These are phyloP conservation scores for Merluccius polli DNA, from an alignment of 2,797 vertebrate species.

Conservation along the genomic window DNA sequence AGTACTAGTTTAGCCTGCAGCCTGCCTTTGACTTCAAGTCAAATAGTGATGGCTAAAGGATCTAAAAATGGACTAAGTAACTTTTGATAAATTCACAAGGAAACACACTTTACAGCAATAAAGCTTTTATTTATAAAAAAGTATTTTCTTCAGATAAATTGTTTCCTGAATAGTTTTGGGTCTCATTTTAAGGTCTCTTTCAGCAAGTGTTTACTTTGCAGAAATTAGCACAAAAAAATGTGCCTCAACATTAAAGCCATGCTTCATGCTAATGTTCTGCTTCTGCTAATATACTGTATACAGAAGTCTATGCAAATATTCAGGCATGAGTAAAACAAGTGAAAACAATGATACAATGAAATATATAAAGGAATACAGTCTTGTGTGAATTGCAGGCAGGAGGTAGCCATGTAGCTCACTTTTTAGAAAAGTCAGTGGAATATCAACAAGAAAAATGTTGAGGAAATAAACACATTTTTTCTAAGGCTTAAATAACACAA, in stretches of 20 bases:
- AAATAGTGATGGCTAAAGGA: not conserved
- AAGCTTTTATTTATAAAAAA: conserved; percentile 42
- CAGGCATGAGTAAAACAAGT: not conserved
- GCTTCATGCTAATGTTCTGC: conserved; percentile 42
- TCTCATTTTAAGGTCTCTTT: conserved; percentile 13
- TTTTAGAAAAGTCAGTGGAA: not conserved
- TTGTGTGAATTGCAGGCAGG: not conserved
- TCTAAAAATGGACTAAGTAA: not conserved
- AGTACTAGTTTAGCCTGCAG: no score
- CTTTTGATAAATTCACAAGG: not conserved
- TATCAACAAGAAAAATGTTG: not conserved
- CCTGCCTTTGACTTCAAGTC: no score
- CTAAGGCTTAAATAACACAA: not conserved
- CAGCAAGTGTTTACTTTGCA: conserved; percentile 19
- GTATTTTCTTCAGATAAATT: conserved; percentile 47
- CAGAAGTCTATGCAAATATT: not conserved
- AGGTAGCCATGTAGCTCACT: not conserved
- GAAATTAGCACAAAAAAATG: conserved; percentile 34
- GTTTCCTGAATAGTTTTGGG: conserved; percentile 22
- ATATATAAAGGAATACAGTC: not conserved
- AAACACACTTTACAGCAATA: conserved; percentile 2
- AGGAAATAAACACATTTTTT: not conserved
- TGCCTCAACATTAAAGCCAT: conserved; percentile 22
- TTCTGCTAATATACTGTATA: not conserved
- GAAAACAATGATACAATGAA: not conserved